phyloP scores from a whole-genome alignment of 1,140 invertebrate species.

The Ctenoplectra terminalis region DNA sequence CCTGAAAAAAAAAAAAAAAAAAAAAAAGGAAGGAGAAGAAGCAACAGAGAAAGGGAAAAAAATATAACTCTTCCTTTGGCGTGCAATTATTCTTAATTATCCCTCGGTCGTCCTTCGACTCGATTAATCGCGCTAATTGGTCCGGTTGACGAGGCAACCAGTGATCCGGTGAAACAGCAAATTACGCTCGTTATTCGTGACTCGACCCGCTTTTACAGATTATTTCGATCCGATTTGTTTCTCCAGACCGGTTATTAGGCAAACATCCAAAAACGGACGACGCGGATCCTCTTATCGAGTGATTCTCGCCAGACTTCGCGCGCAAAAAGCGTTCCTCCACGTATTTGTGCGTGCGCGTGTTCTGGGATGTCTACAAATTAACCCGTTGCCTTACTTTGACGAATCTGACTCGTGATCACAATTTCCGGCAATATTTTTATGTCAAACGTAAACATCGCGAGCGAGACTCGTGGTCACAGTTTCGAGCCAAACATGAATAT shows the following conservation, averaged over 20 bases:
- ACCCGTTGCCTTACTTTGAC: no score
- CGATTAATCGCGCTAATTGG: constrained; percentile 43
- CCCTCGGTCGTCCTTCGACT: neutral
- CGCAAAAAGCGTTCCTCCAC: neutral
- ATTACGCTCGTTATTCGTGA: neutral
- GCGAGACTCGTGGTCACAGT: no score
- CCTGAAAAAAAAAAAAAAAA: neutral
- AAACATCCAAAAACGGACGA: constrained; percentile 51
- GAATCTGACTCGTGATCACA: no score
- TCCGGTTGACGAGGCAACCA: constrained; percentile 8
- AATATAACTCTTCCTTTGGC: neutral
- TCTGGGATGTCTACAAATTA: neutral
- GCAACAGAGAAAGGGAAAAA: neutral
- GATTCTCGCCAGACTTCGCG: constrained; percentile 41
- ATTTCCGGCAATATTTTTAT: no score
- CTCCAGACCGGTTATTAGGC: neutral
- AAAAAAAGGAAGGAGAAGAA: neutral
- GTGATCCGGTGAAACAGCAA: constrained; percentile 11
- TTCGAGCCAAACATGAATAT: no score
- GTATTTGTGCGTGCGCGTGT: neutral
- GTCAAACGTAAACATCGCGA: no score
- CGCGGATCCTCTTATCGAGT: constrained; percentile 21
- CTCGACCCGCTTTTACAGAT: neutral
- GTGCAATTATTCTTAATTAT: constrained; percentile 47
- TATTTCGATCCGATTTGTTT: constrained; percentile 27